Evolutionary conservation across 2,113 vertebrate genomes (phyloP), one percentile per base, ranked within the genome.

Genomic region (Chaetura pelagica): DNA sequence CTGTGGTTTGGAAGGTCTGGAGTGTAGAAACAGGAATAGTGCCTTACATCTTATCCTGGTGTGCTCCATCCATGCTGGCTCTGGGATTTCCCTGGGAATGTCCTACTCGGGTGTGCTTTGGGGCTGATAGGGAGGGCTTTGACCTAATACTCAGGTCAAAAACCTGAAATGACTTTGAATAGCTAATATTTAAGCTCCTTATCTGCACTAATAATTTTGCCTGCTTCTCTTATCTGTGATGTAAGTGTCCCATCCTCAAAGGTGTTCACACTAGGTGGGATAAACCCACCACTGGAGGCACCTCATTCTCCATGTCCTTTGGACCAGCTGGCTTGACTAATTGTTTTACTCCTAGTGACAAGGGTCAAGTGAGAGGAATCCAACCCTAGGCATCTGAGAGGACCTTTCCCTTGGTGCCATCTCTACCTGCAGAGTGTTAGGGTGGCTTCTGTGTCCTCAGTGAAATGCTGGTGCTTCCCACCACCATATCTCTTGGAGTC

Each of bases 341-440:
- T 26, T 0, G 2, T 32, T 14, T 54, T 7, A 9, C 26, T 12
- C 23, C 3, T 30, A 1, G 13, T 42, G 81, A n/a, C 54, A 13
- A 8, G 27, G 55, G 40, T 11, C 30, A 8, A 18, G 15, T 12
- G 26, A 71, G n/a, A 24, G 32, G 12, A 61, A 24, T 27, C 27
- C 42, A 18, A 61, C 26, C 35, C 62, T 29, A 51, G 13, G 23
- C 8, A 0, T 2, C 44, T 1, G 0, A 48, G 14, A 52, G 24
- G 16, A 15, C 55, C 21, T 21, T 91, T 26, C 38, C n/a, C 35
- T 64, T 2, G 0, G 27, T 1, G 8, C 0, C 0, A 8, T 24
- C 21, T 9, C 19, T 19, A 6, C 11, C 9, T 10, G 1, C 34
- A 27, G 62, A 29, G 18, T 79, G n/a, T 55, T 57, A 6, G 23